Conservation (phyloP, 2,113 vertebrate species). For the Isurus oxyrinchus region DNA sequence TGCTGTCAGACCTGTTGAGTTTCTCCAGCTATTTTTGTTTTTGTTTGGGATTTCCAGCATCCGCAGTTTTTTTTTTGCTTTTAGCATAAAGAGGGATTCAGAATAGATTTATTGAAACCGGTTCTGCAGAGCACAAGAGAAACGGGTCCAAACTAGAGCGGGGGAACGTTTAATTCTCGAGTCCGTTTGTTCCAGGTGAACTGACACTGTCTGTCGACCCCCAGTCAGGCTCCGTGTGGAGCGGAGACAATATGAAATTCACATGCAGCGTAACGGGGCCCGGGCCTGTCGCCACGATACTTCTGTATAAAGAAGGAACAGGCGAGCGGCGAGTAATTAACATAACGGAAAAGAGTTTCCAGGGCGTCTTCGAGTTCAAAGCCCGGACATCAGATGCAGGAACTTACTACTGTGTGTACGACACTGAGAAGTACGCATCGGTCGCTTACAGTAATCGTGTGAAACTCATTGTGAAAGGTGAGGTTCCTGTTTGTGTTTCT, state of each 20-base stretch:
- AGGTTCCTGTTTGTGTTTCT: neutral
- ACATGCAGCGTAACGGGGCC: neutral
- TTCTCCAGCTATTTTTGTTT: no score
- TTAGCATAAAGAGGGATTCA: no score
- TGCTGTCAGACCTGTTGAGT: no score
- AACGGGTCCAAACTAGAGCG: no score
- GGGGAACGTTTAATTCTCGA: neutral
- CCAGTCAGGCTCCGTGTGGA: no score
- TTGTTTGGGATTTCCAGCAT: no score
- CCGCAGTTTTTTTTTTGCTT: no score
- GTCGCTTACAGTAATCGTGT: neutral
- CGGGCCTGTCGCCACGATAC: neutral
- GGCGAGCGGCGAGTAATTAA: neutral
- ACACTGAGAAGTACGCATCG: no score
- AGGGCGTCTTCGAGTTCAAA: neutral
- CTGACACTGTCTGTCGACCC: neutral
- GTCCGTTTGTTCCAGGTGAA: neutral
- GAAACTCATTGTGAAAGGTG: neutral
- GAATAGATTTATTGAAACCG: no score
- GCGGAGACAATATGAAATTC: neutral
- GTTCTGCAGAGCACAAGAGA: neutral
- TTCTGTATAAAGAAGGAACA: neutral
- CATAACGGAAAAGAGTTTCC: neutral
- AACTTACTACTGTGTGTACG: neutral
- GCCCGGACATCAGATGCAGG: neutral